Evolutionary conservation across 2,113 vertebrate genomes (phyloP).

Genomic region (Eurypyga helias): DNA sequence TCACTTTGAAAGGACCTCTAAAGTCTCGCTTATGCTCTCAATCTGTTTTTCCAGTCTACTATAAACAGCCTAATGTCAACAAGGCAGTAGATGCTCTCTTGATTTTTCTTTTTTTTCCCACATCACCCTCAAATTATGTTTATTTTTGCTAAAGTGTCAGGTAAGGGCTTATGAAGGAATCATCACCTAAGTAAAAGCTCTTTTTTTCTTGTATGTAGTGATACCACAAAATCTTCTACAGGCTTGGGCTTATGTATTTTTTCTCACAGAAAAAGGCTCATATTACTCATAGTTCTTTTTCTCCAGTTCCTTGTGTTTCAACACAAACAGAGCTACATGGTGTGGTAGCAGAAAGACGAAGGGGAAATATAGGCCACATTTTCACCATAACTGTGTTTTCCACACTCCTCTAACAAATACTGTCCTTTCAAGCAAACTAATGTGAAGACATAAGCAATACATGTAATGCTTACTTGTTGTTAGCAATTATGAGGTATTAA

Average conservation of each 20-base stretch:
- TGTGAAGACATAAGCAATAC: background rate
- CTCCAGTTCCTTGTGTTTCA: background rate
- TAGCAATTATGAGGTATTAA: background rate
- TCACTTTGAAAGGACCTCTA: background rate
- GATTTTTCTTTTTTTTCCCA: background rate
- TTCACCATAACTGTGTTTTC: background rate
- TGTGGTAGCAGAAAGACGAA: background rate
- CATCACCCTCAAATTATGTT: background rate
- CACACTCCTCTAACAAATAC: background rate
- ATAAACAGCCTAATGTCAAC: background rate
- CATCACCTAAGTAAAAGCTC: background rate
- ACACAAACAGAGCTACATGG: background rate
- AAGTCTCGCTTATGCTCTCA: background rate
- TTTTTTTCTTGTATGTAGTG: background rate
- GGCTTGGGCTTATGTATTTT: background rate
- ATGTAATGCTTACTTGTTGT: background rate
- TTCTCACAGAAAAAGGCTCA: background rate
- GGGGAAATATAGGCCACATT: background rate
- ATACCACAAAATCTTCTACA: background rate
- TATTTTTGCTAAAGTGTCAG: background rate
- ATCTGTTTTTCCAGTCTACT: background rate
- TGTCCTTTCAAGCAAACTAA: background rate
- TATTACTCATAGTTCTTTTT: background rate
- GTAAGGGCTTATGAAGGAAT: background rate
- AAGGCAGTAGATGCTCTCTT: background rate